Conservation (phyloP, 2,888 invertebrate species). For the Leptopilina myrica region DNA sequence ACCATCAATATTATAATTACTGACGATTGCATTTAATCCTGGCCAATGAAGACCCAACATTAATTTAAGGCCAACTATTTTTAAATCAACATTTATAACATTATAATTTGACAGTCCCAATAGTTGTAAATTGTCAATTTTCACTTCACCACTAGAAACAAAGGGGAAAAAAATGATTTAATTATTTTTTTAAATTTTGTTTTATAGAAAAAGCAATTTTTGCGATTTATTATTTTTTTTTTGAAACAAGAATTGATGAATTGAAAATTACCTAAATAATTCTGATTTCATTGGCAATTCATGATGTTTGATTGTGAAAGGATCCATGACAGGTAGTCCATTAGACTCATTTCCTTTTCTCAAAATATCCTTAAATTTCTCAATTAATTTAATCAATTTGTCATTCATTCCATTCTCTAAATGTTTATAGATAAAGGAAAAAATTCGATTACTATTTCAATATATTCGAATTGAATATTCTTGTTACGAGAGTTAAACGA, state of each 20-base stretch:
- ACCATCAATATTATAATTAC: constrained; percentile 43
- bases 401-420: constrained; percentile 27
- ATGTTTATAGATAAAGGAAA: no score
- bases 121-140: constrained; percentile 30
- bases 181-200: no score
- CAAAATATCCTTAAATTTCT: constrained; percentile 51
- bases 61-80: constrained; percentile 43
- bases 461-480: no score
- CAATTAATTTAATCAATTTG: constrained; percentile 52
- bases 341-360: constrained; percentile 54
- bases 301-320: constrained; percentile 43
- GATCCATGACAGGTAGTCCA: constrained; percentile 65
- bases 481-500: no score
- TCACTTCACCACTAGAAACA: constrained; percentile 26
- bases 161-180: no score
- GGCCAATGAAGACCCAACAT: constrained; percentile 45
- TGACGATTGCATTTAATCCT: constrained; percentile 35
- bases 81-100: constrained; percentile 49
- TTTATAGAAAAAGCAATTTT: not conserved
- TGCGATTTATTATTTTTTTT: no score
- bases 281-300: constrained; percentile 41
- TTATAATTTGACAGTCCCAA: constrained; percentile 47
- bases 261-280: constrained; percentile 46
- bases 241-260: no score
- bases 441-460: not conserved